Evolutionary conservation across 2,888 invertebrate genomes (phyloP), one percentile per base, ranked within the genome.

Genomic region (Leucozona laternaria): DNA sequence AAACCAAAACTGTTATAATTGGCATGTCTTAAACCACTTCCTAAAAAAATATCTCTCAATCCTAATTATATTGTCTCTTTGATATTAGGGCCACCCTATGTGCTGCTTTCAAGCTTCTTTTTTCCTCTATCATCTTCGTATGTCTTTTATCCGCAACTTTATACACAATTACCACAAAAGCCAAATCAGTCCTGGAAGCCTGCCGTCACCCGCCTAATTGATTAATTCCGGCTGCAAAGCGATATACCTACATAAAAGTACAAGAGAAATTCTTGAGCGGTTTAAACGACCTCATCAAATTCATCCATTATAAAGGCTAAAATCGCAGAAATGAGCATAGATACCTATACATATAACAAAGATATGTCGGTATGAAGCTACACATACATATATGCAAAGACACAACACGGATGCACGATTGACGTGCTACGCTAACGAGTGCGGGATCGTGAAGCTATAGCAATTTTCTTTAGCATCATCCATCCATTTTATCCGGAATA

Each of bases 381-480:
- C 1, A n/a, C 6, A 13, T 15, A 43, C 17, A 13, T n/a, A 31
- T n/a, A 17, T 28, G 0, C 2, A 55, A 15, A 73, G 28, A 45
- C 28, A 78, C 45, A 77, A 77, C 48, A 85, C 55, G 58, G 64
- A 80, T 76, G 58, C 45, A 64, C 71, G 76, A 68, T 77, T 79
- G 80, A 58, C 76, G 45, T 72, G 84, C 68, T 71, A 55, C 53
- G 73, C 76, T 85, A 85, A 80, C 81, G 81, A 85, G 81, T 73
- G n/a, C n/a, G 62, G 73, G 55, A 77, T 85, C 81, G 81, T 80
- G 72, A 7, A 66, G 13, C 17, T 15, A 25, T 25, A 73, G 58
- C n/a, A 34, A 15, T 55, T 55, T 68, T 53, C 34, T 15, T 57
- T 48, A 28, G 17, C 77, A 72, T 2, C 77, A 72, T 2, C 20